Base-by-base conservation (phyloP, 64 coral and sea anemone species). In the Actinia equina region DNA sequence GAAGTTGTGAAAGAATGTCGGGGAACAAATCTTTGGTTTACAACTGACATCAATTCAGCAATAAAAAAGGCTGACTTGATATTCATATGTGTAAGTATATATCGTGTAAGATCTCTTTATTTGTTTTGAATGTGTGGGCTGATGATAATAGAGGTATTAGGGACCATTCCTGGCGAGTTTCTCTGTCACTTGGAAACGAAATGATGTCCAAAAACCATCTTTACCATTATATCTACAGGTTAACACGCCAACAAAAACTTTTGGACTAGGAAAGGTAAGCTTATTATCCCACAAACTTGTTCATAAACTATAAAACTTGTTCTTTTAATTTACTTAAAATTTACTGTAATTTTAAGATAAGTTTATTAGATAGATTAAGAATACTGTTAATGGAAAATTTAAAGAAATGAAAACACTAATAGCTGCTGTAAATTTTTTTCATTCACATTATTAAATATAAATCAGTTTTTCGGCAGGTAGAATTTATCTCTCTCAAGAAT, bases 231-330 rank as follows among this genome's bases (percentile, higher is more conserved):
- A 52, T 82, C 76, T 70, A 53, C 83, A 99, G 97, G 97, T 99
- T n/a, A 99, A 99, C 25, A 99, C 97, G 0, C 97, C 97, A 23
- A 99, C 97, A 13, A 99, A 99, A 88, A 99, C 88, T 0, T 99
- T 93, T 91, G 97, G 97, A 52, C 63, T 99, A 2, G 97, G 97
- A 78, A 99, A 99, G 97, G 97, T 99, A 59, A 99, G 97, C 93
- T 99, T 49, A 81, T 49, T 13, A 57, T 7, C 62, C 23, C n/a
- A 23, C 62, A 65, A 57, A 57, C 11, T 57, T 57, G 55, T 57
- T 57, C 15, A 57, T 14, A 57, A 57, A 57, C 11, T 12, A 57
- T 57, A 0, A 7, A 57, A 12, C 15, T 57, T 16, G 2, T 57
- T 57, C 55, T 57, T 13, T 57, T 57, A 57, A 57, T 49, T 49